Conservation (phyloP, 2,888 invertebrate species). For the Siphonodentalium dalli region DNA sequence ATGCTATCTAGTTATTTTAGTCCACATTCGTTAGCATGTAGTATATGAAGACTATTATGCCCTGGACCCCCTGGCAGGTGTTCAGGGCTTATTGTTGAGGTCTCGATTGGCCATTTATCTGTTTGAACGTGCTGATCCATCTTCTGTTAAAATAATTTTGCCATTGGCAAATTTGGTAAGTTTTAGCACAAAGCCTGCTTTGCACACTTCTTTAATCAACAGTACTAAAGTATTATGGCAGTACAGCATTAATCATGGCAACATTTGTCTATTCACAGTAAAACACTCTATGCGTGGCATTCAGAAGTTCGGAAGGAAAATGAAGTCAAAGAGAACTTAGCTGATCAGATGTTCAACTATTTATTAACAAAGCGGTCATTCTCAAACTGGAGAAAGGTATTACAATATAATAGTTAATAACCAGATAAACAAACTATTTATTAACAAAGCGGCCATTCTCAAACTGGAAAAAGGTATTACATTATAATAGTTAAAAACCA, state of each 20-base stretch:
- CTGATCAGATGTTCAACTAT: slow-evolving; percentile 51
- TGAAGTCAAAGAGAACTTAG: slow-evolving; percentile 42
- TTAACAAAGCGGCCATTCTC: slow-evolving; percentile 49
- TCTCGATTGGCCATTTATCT: too few species aligned
- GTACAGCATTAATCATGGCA: too few species aligned
- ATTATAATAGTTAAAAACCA: too few species aligned
- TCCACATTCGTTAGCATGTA: not conserved
- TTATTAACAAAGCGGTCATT: slow-evolving; percentile 50
- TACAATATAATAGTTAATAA: too few species aligned
- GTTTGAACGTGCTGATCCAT: too few species aligned
- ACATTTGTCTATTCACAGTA: slow-evolving; percentile 31
- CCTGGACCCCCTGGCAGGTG: not conserved
- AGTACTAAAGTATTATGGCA: too few species aligned
- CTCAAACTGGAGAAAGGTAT: slow-evolving; percentile 55
- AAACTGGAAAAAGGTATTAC: slow-evolving; percentile 57
- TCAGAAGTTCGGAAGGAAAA: slow-evolving; percentile 35
- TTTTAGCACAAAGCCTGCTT: too few species aligned
- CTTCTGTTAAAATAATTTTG: too few species aligned
- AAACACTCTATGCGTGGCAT: slow-evolving; percentile 43
- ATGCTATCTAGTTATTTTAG: not conserved
- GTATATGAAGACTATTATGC: not conserved
- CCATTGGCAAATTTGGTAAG: too few species aligned
- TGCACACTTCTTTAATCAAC: too few species aligned
- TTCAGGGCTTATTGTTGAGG: not conserved
- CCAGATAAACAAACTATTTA: too few species aligned